Evolutionary conservation across 2,797 vertebrate species (phyloP), one percentile per base, ranked within the genome.

Genomic region (Martes flavigula): DNA sequence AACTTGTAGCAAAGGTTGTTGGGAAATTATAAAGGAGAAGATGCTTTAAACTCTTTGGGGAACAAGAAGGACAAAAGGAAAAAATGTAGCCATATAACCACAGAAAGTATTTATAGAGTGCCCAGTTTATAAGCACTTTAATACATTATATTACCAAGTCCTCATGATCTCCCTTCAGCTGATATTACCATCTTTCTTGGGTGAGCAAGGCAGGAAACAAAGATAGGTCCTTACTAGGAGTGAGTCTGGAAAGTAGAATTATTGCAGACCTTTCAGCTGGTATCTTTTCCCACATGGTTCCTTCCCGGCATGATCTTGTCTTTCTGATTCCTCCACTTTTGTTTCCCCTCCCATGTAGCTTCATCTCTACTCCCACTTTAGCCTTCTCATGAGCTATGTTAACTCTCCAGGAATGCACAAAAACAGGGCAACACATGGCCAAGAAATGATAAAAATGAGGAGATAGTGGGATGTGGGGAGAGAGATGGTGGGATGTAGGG

Each of bases 281-380:
- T 0, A 0, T 17, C 43, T 83, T 9, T 32, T 60, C 81, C 21
- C 43, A 81, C 32, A 0, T 10, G n/a, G 7, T 18, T 66, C 68
- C 8, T n/a, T 20, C 30, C 58, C 43, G 3, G 27, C 1, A 4
- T 0, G n/a, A 48, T 5, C 11, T 54, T 13, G 1, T 54, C 38
- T 23, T 58, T 60, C 68, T 10, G 7, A 2, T 75, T 38, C 64
- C 64, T 32, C 40, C 12, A 43, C 56, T 66, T 64, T 17, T 14
- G 10, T 12, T 83, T 23, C 32, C 48, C 35, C 25, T 56, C 46
- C 11, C 2, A 4, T 11, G 12, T 2, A 40, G 10, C 30, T 87
- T 60, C 73, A 35, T 38, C 35, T 72, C 35, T 35, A 40, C 21
- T 10, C 21, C 68, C 10, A n/a, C 21, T 32, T 75, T 32, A 6